Conservation (phyloP, 2,888 invertebrate genomes). For the Rhaphigaster nebulosa region DNA sequence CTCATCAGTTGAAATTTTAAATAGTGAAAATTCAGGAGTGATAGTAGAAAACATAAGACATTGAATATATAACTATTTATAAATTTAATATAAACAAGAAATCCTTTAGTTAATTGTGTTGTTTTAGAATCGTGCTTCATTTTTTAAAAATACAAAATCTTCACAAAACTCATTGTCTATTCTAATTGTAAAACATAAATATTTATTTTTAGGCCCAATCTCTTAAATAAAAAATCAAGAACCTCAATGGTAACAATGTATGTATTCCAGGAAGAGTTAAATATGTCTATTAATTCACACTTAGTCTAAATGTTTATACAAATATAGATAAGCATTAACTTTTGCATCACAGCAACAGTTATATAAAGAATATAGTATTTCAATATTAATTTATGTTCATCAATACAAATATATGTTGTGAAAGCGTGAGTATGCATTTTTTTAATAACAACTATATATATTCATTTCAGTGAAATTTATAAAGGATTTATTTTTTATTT, state of each 20-base stretch:
- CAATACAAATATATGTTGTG: slow-evolving; percentile 46
- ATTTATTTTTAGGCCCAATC: background rate
- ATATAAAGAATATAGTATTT: slow-evolving; percentile 49
- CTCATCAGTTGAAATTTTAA: background rate
- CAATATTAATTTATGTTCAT: slow-evolving; percentile 30
- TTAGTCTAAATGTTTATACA: slow-evolving; percentile 24
- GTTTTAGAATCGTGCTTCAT: background rate
- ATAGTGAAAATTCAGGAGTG: background rate
- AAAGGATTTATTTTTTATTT: background rate
- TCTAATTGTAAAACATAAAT: background rate
- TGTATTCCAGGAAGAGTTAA: background rate
- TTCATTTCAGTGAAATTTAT: background rate
- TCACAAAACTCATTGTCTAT: background rate
- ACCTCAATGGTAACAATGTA: background rate
- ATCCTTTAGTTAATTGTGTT: background rate
- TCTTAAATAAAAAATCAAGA: slow-evolving; percentile 15
- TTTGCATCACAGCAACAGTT: slow-evolving; percentile 46
- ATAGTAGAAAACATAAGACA: background rate
- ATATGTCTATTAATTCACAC: background rate
- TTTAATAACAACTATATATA: slow-evolving; percentile 34
- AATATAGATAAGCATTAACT: slow-evolving; percentile 47
- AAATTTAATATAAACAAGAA: background rate
- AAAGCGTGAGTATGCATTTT: slow-evolving; percentile 21
- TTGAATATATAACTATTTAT: background rate
- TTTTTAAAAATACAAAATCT: background rate